Conservation (phyloP, 2,797 vertebrate genomes). For the Anomalospiza imberbis region DNA sequence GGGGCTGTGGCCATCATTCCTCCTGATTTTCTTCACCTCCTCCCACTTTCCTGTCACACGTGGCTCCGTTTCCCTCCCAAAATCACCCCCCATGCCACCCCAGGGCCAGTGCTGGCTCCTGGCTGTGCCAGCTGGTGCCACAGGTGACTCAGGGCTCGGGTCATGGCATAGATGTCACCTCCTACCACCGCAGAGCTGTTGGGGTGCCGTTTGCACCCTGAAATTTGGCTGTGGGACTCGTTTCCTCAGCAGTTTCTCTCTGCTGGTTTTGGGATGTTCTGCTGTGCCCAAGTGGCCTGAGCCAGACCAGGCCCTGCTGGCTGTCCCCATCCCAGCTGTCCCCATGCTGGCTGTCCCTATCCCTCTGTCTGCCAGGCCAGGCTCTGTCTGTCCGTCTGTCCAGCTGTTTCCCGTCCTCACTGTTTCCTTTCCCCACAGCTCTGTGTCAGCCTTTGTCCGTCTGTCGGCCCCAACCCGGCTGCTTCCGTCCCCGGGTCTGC, state of each 20-base stretch:
- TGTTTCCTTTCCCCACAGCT: neutral
- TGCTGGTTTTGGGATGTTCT: neutral
- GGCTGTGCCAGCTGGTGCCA: neutral
- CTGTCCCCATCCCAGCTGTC: neutral
- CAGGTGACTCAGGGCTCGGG: neutral
- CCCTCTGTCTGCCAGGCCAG: neutral
- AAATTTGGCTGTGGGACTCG: neutral
- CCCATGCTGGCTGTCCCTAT: neutral
- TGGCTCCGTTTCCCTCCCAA: fast-evolving
- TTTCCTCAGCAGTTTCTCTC: neutral
- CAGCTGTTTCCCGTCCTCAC: slow-evolving; percentile 8
- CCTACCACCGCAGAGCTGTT: neutral
- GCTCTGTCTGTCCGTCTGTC: neutral
- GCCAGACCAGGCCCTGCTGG: neutral
- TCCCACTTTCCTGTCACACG: fast-evolving
- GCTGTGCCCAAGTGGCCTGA: neutral
- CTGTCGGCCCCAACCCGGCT: neutral
- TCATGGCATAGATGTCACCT: fast-evolving
- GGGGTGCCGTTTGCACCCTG: neutral
- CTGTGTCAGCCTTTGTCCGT: slow-evolving; percentile 21
- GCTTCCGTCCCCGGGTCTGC: neutral
- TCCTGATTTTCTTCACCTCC: neutral
- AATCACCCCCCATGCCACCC: fast-evolving
- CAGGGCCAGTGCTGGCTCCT: fast-evolving
- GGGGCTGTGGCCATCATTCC: fast-evolving